Base-by-base conservation (phyloP, 2,888 invertebrate genomes). In the Pterobdella sp. region DNA sequence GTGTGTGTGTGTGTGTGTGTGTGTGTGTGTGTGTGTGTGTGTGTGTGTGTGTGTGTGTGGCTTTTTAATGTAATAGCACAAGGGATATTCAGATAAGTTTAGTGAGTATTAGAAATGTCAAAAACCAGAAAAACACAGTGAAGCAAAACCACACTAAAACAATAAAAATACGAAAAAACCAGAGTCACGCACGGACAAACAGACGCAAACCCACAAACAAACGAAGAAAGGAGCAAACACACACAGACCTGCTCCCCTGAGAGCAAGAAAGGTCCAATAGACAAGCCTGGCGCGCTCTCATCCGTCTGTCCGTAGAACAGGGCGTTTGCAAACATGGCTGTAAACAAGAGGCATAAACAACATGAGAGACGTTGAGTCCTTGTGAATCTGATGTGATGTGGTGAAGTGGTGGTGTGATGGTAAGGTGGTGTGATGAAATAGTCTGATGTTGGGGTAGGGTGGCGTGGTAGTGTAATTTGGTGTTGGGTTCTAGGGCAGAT, bases 291-390 rank as follows among this genome's bases (percentile, higher is more conserved):
- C 4, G 60, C 60, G 4, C 60, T 26, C 60, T 56, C 60, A 22
- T 7, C 7, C 49, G 80, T 80, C 18, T 75, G 56, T n/a, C 79
- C 82, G 78, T 86, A 87, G 81, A 85, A 87, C 84, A 87, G 83
- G 65, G 86, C 86, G 76, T 85, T 86, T n/a, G 84, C 83, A 74
- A 87, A 76, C 86, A 87, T 87, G 60, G 84, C 83, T 18, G 84
- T 79, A 75, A 82, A 85, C 31, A 87, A 81, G 74, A 86, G 80
- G 63, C 84, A 82, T 72, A 86, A 81, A 75, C 85, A 86, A 75
- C 85, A 85, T 22, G 85, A 84, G 4, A 86, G 83, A 18, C 86
- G 80, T 67, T 78, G 75, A 22, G 75, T 76, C 22, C 85, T 79
- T 0, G 85, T 85, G 79, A 86, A 86, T 34, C 85, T 63, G 65